These are phyloP conservation scores for Drosophila affinis DNA, from an alignment of 2,888 invertebrate genomes.

Conservation along the genomic window DNA sequence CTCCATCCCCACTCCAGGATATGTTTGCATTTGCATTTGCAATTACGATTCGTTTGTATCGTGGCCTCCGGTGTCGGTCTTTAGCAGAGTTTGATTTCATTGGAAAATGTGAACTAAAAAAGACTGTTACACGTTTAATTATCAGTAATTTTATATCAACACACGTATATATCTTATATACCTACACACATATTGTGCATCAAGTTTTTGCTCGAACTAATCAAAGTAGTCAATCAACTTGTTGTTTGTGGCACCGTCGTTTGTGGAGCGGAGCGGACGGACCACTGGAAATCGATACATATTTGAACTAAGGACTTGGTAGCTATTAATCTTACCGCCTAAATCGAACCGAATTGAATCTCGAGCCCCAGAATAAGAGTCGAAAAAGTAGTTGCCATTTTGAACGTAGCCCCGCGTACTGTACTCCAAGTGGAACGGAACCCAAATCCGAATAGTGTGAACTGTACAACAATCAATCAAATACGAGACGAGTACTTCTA, in stretches of 20 bases:
- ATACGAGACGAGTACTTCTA: constrained; percentile 30
- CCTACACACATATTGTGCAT: constrained; percentile 18
- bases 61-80: constrained; percentile 36
- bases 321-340: constrained; percentile 68
- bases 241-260: constrained; percentile 57
- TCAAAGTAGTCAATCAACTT: constrained; percentile 69
- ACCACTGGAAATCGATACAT: constrained; percentile 70
- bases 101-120: constrained; percentile 81
- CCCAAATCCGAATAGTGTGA: constrained; percentile 37
- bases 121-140: constrained; percentile 83
- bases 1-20: constrained; percentile 21
- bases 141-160: constrained; percentile 62
- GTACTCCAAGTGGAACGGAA: constrained; percentile 13
- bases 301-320: constrained; percentile 76
- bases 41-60: constrained; percentile 20
- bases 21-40: constrained; percentile 28
- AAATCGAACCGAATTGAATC: constrained; percentile 67
- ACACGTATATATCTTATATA: constrained; percentile 24
- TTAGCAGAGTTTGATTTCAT: constrained; percentile 52
- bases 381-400: constrained; percentile 42
- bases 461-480: constrained; percentile 65
- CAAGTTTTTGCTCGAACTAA: constrained; percentile 71
- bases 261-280: constrained; percentile 2
- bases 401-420: constrained; percentile 26
- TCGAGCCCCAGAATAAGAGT: constrained; percentile 37